A percentile compares a stretch with the other conserved stretches of the same genome.
phyloP scores from a whole-genome alignment of 2,888 invertebrate species.

The Pristionchus exspectatus region DNA sequence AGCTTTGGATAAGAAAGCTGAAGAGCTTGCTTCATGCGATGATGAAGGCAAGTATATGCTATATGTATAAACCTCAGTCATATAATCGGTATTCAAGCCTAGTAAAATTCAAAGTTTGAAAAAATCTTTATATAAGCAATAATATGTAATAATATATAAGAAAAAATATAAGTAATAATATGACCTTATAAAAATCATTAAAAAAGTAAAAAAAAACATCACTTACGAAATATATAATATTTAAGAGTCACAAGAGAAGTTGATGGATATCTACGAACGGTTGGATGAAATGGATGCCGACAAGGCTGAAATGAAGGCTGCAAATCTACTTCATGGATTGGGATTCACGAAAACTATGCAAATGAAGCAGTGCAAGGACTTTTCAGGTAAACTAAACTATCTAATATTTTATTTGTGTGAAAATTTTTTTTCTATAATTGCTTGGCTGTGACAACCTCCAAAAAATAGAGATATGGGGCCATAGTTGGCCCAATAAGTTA shows the following conservation, averaged over 20 bases:
- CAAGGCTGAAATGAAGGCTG: constrained; percentile 94
- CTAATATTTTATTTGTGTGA: too few species aligned
- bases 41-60: constrained; percentile 85
- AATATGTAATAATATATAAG: too few species aligned
- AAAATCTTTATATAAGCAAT: too few species aligned
- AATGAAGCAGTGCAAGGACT: constrained; percentile 85
- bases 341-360: constrained; percentile 89
- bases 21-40: constrained; percentile 89
- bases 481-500: too few species aligned
- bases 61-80: neutral
- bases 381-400: constrained; percentile 79
- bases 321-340: constrained; percentile 94
- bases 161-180: too few species aligned
- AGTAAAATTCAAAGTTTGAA: neutral
- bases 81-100: neutral
- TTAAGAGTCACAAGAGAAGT: constrained; percentile 91
- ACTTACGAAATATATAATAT: neutral
- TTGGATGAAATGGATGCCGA: constrained; percentile 97
- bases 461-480: too few species aligned
- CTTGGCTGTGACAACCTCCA: too few species aligned
- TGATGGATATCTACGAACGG: constrained; percentile 97
- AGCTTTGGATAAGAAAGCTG: constrained; percentile 92
- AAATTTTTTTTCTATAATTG: neutral
- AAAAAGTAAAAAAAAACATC: too few species aligned
- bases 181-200: too few species aligned